Percentiles rank a stretch among this genome's conserved stretches.
phyloP scores from a whole-genome alignment of 2,113 vertebrate species.

The Thinocorus orbignyianus region DNA sequence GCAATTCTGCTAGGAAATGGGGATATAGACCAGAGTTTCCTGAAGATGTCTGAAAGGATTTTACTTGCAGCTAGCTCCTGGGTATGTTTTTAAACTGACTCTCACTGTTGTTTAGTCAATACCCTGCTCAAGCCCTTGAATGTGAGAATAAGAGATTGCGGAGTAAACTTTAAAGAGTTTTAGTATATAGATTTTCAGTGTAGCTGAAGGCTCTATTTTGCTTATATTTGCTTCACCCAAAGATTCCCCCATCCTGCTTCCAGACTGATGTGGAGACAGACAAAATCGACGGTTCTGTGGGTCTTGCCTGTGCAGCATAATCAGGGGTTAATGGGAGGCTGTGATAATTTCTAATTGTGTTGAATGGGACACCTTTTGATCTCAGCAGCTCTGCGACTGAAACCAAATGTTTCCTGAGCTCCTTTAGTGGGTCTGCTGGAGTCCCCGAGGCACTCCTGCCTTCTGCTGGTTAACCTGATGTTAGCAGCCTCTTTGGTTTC shows the following conservation, averaged over 20 bases:
- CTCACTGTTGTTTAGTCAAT: not conserved
- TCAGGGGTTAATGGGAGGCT: not conserved
- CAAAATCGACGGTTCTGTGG: not conserved
- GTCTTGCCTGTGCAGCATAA: not conserved
- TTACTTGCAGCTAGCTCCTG: not conserved
- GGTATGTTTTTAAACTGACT: not conserved
- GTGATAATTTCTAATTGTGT: not conserved
- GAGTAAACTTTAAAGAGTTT: not conserved
- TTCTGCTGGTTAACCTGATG: constrained; percentile 51
- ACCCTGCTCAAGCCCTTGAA: not conserved
- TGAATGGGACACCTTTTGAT: not conserved
- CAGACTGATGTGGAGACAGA: not conserved
- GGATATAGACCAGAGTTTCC: not conserved
- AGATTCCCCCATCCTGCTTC: not conserved
- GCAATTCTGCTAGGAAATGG: not conserved
- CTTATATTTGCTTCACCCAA: not conserved
- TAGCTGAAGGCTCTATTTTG: not conserved
- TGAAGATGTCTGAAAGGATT: not conserved
- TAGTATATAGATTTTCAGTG: not conserved
- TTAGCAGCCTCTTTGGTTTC: constrained; percentile 11
- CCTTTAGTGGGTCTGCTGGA: not conserved
- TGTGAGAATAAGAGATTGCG: not conserved
- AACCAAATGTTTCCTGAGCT: not conserved
- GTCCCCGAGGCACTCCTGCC: constrained; percentile 55
- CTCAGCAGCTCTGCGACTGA: not conserved